Evolutionary conservation across 1,140 invertebrate species (phyloP), one percentile per base, ranked within the genome.

Genomic region (Ectropis grisescens): DNA sequence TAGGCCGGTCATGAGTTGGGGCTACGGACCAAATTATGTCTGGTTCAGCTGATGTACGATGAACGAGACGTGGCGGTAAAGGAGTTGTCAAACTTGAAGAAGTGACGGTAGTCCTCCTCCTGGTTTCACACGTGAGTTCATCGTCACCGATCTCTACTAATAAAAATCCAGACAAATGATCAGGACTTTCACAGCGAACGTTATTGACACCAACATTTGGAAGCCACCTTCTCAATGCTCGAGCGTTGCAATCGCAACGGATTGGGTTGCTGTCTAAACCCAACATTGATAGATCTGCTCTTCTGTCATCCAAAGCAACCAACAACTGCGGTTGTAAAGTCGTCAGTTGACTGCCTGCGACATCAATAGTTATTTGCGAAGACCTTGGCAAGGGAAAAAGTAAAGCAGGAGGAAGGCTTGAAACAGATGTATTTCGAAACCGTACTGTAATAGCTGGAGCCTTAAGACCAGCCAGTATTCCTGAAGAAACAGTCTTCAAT

Each of bases 381-480:
- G 94, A 96, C 54, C 93, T 86, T 1, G 95, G 95, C n/a, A 97
- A 86, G 0, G 94, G 92, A 53, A 95, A 93, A 31, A 97, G 87
- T 11, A 96, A 59, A 1, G 93, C 89, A 2, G 92, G 89, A 2
- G 93, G 92, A 38, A 96, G 80, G 0, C 85, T 81, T 14, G 86
- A 87, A 1, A 96, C 61, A 1, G 91, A 94, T 1, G 94, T 95
- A 57, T 95, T 93, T 9, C 87, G 85, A 7, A 97, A 66, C 29
- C 87, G 85, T 8, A 97, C 86, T 1, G 82, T 83, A n/a, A 96
- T 84, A 6, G 85, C 64, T 9, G 85, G 85, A 14, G 85, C 87
- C 47, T 93, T 90, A 1, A 96, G 81, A 1, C 93, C 93, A 1
- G 91, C 93, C 33, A 96, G 75, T 1, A 93, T 90, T 27, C 91